Percentiles rank a stretch among this genome's conserved stretches.
phyloP scores from a whole-genome alignment of 2,113 vertebrate genomes.

The Choloepus hoffmanni region DNA sequence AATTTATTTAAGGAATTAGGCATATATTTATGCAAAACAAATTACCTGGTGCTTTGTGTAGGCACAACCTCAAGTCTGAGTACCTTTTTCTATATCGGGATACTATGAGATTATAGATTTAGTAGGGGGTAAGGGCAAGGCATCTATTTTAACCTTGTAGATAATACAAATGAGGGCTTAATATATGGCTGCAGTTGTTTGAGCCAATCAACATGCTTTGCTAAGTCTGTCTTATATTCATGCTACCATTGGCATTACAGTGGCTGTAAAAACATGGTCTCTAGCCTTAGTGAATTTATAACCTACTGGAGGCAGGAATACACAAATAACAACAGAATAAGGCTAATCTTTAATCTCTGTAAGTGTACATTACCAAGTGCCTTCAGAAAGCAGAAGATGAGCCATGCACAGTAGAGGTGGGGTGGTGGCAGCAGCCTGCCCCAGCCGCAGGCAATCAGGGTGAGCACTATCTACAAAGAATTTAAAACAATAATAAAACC shows the following conservation, averaged over 20 bases:
- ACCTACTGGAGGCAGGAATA: not conserved
- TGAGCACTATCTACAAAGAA: not conserved
- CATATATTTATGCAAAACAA: conserved; percentile 16
- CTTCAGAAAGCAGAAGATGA: not conserved
- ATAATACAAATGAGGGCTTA: conserved; percentile 15
- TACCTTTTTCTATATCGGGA: not conserved
- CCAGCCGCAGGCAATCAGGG: not conserved
- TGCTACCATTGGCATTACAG: not conserved
- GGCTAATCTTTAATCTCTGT: not conserved
- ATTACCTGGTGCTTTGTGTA: not conserved
- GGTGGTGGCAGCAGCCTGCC: not conserved
- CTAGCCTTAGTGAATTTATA: not conserved
- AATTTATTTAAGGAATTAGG: conserved; percentile 56
- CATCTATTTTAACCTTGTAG: not conserved
- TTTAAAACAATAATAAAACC: not conserved
- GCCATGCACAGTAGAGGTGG: too few relatives aligned
- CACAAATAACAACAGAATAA: not conserved
- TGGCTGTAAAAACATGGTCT: not conserved
- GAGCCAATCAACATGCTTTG: not conserved
- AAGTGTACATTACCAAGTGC: not conserved
- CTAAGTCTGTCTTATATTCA: not conserved
- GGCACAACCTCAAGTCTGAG: not conserved
- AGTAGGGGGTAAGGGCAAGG: not conserved
- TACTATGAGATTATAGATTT: not conserved
- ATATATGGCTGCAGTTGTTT: not conserved